Percentiles rank a stretch among this genome's conserved stretches.
phyloP scores from a whole-genome alignment of 2,113 vertebrate species.

The Irena cyanogastra region DNA sequence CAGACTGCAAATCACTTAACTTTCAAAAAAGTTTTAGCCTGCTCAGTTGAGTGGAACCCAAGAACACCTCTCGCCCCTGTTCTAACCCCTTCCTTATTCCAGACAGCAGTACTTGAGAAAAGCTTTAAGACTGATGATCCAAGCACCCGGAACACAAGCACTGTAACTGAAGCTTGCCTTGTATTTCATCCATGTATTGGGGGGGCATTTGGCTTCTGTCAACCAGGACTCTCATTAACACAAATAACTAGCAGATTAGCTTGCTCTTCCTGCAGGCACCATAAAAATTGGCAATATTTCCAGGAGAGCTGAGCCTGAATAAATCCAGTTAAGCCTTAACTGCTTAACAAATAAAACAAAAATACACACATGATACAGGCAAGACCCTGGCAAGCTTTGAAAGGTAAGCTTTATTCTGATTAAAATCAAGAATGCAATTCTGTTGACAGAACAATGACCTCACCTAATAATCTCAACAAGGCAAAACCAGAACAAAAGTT shows the following conservation, averaged over 20 bases:
- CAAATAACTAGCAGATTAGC: background rate
- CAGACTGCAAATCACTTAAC: background rate
- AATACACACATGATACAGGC: background rate
- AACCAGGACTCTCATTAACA: background rate
- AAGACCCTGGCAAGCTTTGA: constrained; percentile 23
- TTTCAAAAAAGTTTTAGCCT: background rate
- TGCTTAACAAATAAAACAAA: constrained; percentile 23
- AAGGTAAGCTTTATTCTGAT: constrained; percentile 17
- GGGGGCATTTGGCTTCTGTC: background rate
- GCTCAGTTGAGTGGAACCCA: background rate
- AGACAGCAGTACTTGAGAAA: background rate
- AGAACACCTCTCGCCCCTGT: fast-evolving
- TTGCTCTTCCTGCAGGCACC: background rate
- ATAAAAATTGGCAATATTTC: background rate
- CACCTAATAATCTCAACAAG: background rate
- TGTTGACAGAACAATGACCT: constrained; percentile 19
- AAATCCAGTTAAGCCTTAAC: constrained; percentile 9
- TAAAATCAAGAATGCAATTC: constrained; percentile 55
- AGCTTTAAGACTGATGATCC: background rate
- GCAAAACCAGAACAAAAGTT: constrained; percentile 5
- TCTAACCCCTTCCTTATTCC: background rate
- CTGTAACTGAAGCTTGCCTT: background rate
- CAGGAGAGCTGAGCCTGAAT: background rate
- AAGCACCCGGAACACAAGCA: fast-evolving
- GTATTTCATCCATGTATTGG: background rate